Conservation (phyloP, 2,797 vertebrate genomes). For the Eulemur mongoz region DNA sequence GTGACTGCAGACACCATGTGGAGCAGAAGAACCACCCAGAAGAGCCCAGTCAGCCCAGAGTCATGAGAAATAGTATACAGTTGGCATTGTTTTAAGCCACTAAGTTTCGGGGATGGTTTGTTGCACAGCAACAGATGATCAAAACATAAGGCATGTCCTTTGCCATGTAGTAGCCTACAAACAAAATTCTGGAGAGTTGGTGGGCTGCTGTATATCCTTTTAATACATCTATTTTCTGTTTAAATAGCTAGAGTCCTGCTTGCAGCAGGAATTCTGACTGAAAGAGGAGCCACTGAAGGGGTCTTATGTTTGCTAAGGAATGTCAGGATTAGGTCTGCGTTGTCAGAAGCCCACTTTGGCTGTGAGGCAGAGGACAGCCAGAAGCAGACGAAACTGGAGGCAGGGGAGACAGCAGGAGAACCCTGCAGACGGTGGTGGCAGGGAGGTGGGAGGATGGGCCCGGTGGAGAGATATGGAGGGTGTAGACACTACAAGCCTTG, state of each 20-base stretch:
- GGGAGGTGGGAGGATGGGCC: background rate
- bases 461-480: background rate
- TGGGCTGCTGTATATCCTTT: background rate
- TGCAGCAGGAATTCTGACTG: background rate
- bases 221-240: background rate
- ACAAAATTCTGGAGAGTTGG: background rate
- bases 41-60: background rate
- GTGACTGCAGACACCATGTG: accelerated
- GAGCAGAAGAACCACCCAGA: background rate
- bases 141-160: background rate
- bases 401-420: background rate
- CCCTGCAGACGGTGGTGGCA: accelerated
- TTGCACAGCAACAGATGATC: accelerated
- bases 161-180: background rate
- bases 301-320: background rate
- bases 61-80: too few relatives aligned
- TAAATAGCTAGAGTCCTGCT: background rate
- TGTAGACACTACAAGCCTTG: background rate
- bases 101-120: background rate
- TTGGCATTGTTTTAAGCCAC: background rate
- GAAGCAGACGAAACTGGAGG: background rate
- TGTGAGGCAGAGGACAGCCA: background rate
- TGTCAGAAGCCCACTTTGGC: background rate
- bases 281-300: background rate
- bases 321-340: background rate